A percentile compares a stretch with the other conserved stretches of the same genome.
Evolutionary conservation across 1,140 invertebrate genomes (phyloP).

Genomic region (Drosophila kohkoa): DNA sequence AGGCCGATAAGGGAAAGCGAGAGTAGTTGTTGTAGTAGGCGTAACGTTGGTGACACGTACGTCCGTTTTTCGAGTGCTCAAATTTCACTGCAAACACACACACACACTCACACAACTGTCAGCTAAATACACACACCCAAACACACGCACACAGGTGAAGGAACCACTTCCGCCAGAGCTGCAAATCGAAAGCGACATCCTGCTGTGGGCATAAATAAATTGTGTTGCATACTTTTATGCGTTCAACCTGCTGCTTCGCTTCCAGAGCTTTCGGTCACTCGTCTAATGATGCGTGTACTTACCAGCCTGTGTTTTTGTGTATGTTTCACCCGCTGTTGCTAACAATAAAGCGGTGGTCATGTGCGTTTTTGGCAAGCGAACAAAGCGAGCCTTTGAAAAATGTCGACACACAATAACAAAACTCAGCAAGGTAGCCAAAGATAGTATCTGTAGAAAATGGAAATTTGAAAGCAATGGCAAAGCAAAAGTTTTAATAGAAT

Average conservation of each 20-base stretch:
- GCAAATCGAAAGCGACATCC: slow-evolving; percentile 70
- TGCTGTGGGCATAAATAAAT: slow-evolving; percentile 71
- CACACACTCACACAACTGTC: slow-evolving; percentile 25
- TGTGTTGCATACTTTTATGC: slow-evolving; percentile 67
- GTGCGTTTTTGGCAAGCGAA: slow-evolving; percentile 43
- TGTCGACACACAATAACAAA: slow-evolving; percentile 37
- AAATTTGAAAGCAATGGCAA: slow-evolving; percentile 4
- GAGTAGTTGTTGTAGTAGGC: slow-evolving; percentile 31
- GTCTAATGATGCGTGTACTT: slow-evolving; percentile 60
- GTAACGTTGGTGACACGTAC: slow-evolving; percentile 51
- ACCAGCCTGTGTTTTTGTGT: not conserved
- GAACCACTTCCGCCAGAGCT: slow-evolving; percentile 54
- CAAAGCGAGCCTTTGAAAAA: slow-evolving; percentile 26
- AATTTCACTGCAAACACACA: slow-evolving; percentile 55
- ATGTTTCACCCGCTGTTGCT: not conserved
- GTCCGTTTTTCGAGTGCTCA: slow-evolving; percentile 53
- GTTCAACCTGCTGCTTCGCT: not conserved
- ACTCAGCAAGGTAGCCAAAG: slow-evolving; percentile 39
- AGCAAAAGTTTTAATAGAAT: slow-evolving; percentile 4
- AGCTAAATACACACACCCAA: slow-evolving; percentile 24
- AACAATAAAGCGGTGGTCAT: slow-evolving; percentile 55
- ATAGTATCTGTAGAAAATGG: too few relatives aligned
- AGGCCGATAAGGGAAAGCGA: not conserved
- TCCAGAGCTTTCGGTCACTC: slow-evolving; percentile 13
- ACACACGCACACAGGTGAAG: not conserved